Conservation (phyloP, 1,140 invertebrate species). For the fruit fly (Drosophila melanogaster) region Release_6_plus_ISO1_MT NT_037436.4:7858501-7859000, state of each 20-base stretch:
- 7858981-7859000: constrained; percentile 12
- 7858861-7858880: constrained; percentile 58
- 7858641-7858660: constrained; percentile 34
- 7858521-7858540: constrained; percentile 43
- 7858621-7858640: constrained; percentile 26
- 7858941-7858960: constrained; percentile 80
- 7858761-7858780: constrained; percentile 54
- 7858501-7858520: not conserved
- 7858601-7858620: constrained; percentile 1
- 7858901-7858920: constrained; percentile 56
- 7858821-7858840: constrained; percentile 79
- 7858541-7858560: constrained; percentile 30
- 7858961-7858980: constrained; percentile 55
- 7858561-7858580: constrained; percentile 8
- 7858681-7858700: constrained; percentile 8
- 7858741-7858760: constrained; percentile 47
- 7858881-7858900: constrained; percentile 49
- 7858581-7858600: constrained; percentile 4
- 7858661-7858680: constrained; percentile 24
- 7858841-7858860: constrained; percentile 80
- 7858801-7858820: constrained; percentile 40
- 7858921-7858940: constrained; percentile 81
- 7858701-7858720: not conserved
- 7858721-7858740: constrained; percentile 56
- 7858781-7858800: constrained; percentile 20